phyloP scores from a whole-genome alignment of 2,888 invertebrate genomes.

The Spatulosminthurus flaviceps region DNA sequence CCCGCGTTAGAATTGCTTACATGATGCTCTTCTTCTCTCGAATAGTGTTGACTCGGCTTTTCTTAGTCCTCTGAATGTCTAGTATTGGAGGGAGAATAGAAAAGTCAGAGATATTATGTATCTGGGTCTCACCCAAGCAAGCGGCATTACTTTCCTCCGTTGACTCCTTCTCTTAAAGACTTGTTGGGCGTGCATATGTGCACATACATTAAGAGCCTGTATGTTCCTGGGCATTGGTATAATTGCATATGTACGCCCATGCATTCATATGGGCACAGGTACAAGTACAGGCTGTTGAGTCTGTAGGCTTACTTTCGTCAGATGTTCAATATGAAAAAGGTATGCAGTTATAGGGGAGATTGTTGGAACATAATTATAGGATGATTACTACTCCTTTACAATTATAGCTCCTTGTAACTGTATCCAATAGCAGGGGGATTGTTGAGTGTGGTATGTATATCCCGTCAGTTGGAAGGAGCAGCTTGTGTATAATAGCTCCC shows the following conservation, averaged over 20 bases:
- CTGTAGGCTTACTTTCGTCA: no score
- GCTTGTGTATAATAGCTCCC: no score
- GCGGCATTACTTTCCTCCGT: slow-evolving; percentile 6
- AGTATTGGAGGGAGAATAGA: not conserved
- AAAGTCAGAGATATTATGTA: slow-evolving; percentile 24
- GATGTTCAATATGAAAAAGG: no score
- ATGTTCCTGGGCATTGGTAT: not conserved
- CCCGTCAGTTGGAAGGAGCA: no score
- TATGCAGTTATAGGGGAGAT: not conserved
- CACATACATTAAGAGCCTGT: not conserved
- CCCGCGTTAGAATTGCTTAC: slow-evolving; percentile 22
- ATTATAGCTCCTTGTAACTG: not conserved
- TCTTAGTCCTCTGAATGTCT: slow-evolving; percentile 19
- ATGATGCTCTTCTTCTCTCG: slow-evolving; percentile 24
- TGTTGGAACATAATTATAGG: not conserved
- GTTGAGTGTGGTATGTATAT: no score
- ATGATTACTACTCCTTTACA: not conserved
- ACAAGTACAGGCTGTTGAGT: no score
- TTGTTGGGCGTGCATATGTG: slow-evolving; percentile 8
- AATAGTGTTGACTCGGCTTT: slow-evolving; percentile 41
- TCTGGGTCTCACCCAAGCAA: slow-evolving; percentile 22
- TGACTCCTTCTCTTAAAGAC: slow-evolving; percentile 29
- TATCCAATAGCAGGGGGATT: not conserved
- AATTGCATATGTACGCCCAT: not conserved
- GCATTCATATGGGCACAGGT: not conserved